phyloP scores from a whole-genome alignment of 2,888 invertebrate genomes.

The Meteorus colon region DNA sequence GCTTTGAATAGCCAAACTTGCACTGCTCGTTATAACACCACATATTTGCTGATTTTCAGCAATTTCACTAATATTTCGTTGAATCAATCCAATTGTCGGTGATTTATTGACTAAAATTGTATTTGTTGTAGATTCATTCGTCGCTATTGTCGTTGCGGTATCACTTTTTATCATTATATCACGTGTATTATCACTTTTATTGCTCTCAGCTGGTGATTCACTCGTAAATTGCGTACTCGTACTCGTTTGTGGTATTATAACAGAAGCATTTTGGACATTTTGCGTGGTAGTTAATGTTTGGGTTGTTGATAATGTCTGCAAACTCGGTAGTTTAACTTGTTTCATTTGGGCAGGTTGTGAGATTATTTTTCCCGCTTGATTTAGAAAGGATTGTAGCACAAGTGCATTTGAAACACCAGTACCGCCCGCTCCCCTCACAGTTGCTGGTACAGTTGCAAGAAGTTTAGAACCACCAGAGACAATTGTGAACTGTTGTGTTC shows the following conservation, averaged over 20 bases:
- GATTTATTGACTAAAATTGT: slow-evolving; percentile 64
- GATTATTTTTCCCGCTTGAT: slow-evolving; percentile 76
- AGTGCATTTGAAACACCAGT: slow-evolving; percentile 78
- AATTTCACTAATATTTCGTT: slow-evolving; percentile 62
- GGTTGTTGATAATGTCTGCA: slow-evolving; percentile 62
- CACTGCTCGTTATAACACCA: slow-evolving; percentile 70
- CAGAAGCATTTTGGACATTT: slow-evolving; percentile 57
- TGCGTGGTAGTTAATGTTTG: slow-evolving; percentile 55
- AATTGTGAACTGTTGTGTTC: slow-evolving; percentile 83
- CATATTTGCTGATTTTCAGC: slow-evolving; percentile 66
- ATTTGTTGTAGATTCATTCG: slow-evolving; percentile 42
- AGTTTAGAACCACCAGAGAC: slow-evolving; percentile 81
- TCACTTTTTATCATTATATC: slow-evolving; percentile 51
- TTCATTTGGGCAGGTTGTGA: slow-evolving; percentile 64
- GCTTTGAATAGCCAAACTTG: slow-evolving; percentile 64
- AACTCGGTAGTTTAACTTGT: slow-evolving; percentile 66
- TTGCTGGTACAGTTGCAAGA: slow-evolving; percentile 67
- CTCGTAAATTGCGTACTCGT: slow-evolving; percentile 57
- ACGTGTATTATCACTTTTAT: slow-evolving; percentile 48
- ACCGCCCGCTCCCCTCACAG: slow-evolving; percentile 59
- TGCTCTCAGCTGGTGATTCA: slow-evolving; percentile 34
- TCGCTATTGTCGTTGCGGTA: slow-evolving; percentile 29
- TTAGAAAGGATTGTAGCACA: slow-evolving; percentile 80
- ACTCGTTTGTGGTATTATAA: slow-evolving; percentile 62
- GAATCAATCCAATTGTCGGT: slow-evolving; percentile 63